A percentile compares a stretch with the other conserved stretches of the same genome.
These are phyloP conservation scores for Dryobotodes eremita DNA, from an alignment of 2,888 invertebrate species.

Conservation along the genomic window DNA sequence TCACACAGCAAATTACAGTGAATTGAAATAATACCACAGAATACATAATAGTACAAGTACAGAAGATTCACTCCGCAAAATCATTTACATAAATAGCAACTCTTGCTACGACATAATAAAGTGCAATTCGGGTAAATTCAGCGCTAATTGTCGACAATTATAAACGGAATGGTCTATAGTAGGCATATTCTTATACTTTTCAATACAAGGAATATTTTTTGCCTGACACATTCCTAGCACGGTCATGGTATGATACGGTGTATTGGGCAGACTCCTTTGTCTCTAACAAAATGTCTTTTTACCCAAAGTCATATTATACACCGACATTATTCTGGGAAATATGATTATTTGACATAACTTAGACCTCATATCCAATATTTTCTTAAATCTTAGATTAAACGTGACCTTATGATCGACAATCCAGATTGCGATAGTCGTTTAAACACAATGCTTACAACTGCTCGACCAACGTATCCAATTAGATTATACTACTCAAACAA, in stretches of 20 bases:
- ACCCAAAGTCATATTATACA: not conserved
- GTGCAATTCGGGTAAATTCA: no score
- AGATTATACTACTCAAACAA: slow-evolving; percentile 1
- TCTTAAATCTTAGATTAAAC: not conserved
- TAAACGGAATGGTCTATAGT: not conserved
- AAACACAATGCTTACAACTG: not conserved
- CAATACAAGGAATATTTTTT: no score
- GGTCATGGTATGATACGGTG: not conserved
- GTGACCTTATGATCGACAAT: not conserved
- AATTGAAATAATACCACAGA: no score
- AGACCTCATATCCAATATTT: not conserved
- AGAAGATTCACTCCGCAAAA: no score
- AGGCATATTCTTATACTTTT: not conserved
- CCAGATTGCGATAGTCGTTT: not conserved
- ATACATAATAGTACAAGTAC: no score
- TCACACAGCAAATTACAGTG: no score
- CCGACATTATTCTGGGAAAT: not conserved
- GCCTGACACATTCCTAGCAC: no score
- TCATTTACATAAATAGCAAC: no score
- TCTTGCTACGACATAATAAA: no score
- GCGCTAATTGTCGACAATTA: no score
- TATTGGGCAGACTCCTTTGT: not conserved
- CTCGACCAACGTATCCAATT: no score
- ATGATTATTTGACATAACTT: not conserved
- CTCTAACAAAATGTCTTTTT: not conserved